Evolutionary conservation across 1,140 invertebrate species (phyloP), one percentile per base, ranked within the genome.

Genomic region (Bradynema listronoti): DNA sequence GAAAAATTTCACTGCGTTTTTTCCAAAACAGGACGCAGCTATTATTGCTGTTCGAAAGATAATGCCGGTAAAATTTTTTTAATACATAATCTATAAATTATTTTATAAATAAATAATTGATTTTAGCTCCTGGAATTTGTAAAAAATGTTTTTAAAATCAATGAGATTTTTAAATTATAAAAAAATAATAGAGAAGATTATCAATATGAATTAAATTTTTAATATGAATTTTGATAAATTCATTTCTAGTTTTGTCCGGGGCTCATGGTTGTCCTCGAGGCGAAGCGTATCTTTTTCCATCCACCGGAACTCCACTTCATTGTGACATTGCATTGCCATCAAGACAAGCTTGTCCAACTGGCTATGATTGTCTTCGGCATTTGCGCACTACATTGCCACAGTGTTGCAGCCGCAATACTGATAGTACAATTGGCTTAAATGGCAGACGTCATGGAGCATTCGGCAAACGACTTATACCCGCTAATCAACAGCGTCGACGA

Each of bases 261-360:
- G 72, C 68, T 43, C 53, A 72, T n/a, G 72, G 75, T 9, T 75
- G 73, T 59, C 70, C 73, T 6, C 42, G 51, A 0, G 75, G 75
- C 9, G 50, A 33, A 11, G 75, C 73, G 11, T 58, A 77, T 3
- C 63, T 75, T 0, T 75, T 75, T 62, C 73, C 73, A 27, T 75
- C 74, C 7, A 78, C 72, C n/a, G 75, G 72, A 47, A 71, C 66
- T 75, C 27, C 74, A 75, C 29, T 75, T 60, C 54, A 73, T n/a
- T n/a, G 46, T 30, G 50, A 43, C 29, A 51, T 32, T 33, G 68
- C 58, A n/a, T 36, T 30, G 1, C 60, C 61, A 43, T 56, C 71
- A n/a, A 64, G 59, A 51, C 68, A 73, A 6, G 42, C 56, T 4
- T 72, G 72, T 65, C 72, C 70, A 1, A 19, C 52, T 1, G 72